A percentile compares a stretch with the other conserved stretches of the same genome.
Evolutionary conservation across 35 echinoderm and acorn worm species (phyloP).

Genomic region (Anneissia japonica): DNA sequence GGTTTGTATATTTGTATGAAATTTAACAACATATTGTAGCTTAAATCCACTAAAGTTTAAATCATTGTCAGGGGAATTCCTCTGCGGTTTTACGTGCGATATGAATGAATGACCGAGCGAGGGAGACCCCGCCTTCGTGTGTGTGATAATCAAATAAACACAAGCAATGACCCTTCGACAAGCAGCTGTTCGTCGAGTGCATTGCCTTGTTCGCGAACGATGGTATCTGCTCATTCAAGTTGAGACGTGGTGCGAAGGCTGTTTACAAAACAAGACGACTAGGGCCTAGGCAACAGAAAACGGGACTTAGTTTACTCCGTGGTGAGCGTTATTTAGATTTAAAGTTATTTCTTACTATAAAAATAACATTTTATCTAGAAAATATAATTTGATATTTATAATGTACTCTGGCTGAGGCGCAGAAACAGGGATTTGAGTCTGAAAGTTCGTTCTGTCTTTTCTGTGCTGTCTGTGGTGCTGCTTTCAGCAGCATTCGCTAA

Average conservation of each 20-base stretch:
- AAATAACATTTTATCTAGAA: not conserved
- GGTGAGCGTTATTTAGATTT: not conserved
- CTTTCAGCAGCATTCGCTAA: too few species aligned
- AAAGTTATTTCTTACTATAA: not conserved
- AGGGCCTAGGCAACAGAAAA: not conserved
- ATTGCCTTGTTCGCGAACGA: not conserved
- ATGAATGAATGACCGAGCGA: not conserved
- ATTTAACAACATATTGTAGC: not conserved
- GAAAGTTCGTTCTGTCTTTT: too few species aligned
- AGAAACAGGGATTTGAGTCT: too few species aligned
- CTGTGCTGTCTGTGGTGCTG: too few species aligned
- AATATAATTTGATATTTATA: too few species aligned
- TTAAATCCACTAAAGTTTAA: not conserved
- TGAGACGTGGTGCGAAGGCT: not conserved
- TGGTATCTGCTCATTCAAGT: not conserved
- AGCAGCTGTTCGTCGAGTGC: not conserved
- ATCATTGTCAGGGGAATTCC: not conserved
- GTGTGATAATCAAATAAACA: constrained; percentile 2
- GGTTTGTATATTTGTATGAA: not conserved
- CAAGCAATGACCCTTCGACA: not conserved
- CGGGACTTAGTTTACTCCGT: not conserved
- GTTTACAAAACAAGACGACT: not conserved
- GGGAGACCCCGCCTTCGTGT: not conserved
- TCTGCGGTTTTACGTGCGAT: not conserved
- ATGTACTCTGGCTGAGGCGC: too few species aligned